Evolutionary conservation across 2,888 invertebrate species (phyloP).

Genomic region (Acleris laterana): DNA sequence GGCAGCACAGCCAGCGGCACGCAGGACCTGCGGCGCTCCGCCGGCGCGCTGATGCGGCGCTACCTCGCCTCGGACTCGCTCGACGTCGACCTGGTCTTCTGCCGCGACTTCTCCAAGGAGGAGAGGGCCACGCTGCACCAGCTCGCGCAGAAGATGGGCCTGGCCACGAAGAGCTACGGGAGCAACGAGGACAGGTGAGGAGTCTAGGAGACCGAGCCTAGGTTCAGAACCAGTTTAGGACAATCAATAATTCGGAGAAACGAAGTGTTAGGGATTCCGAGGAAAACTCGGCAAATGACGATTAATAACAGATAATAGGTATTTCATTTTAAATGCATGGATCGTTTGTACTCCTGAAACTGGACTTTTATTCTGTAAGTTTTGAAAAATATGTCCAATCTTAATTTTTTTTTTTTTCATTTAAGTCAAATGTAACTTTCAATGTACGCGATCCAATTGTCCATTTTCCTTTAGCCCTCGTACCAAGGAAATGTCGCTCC

Average conservation of each 20-base stretch:
- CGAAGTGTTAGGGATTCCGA: background rate
- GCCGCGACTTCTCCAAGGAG: slow-evolving; percentile 85
- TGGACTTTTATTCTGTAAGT: too few relatives aligned
- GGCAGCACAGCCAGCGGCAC: slow-evolving; percentile 57
- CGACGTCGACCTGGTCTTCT: slow-evolving; percentile 84
- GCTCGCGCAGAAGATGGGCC: slow-evolving; percentile 70
- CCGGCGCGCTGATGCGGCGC: slow-evolving; percentile 59
- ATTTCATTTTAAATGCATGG: too few relatives aligned
- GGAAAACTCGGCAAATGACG: too few relatives aligned
- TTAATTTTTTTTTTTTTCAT: too few relatives aligned
- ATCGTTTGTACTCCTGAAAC: too few relatives aligned
- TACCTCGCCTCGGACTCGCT: slow-evolving; percentile 66
- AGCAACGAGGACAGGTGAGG: slow-evolving; percentile 23
- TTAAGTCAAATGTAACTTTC: too few relatives aligned
- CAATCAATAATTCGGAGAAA: too few relatives aligned
- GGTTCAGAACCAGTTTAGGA: background rate
- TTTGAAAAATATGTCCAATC: too few relatives aligned
- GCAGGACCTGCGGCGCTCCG: slow-evolving; percentile 54
- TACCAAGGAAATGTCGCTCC: too few relatives aligned
- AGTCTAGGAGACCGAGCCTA: background rate
- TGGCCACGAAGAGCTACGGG: slow-evolving; percentile 82
- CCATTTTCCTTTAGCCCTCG: too few relatives aligned
- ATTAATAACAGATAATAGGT: too few relatives aligned
- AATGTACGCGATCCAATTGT: too few relatives aligned
- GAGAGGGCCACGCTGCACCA: slow-evolving; percentile 86